Evolutionary conservation across 2,888 invertebrate genomes (phyloP), one percentile per base, ranked within the genome.

Genomic region (Plebejus argus): DNA sequence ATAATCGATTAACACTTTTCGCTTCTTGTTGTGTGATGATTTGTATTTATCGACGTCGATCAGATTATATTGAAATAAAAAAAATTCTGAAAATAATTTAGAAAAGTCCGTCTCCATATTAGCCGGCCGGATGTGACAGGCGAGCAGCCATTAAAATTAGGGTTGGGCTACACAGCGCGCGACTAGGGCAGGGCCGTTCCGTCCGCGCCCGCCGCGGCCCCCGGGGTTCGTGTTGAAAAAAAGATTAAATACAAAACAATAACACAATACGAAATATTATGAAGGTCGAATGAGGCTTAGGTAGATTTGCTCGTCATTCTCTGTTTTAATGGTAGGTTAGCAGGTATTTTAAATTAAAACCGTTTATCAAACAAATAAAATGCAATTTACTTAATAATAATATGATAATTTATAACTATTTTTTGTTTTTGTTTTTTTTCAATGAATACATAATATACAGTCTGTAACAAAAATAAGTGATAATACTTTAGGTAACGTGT

Each of bases 121-220:
- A 85, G 83, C 85, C 84, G 87, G 90, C 84, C 91, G 92, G 93
- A 93, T 91, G 89, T 92, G 88, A 86, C 86, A 87, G 84, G 85
- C 84, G 83, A 91, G 93, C 93, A 91, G 94, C 94, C 94, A 94
- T 94, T 94, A 94, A 93, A 94, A 92, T 94, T 94, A 93, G 94
- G 94, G 94, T 91, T 93, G 94, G 93, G 93, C 93, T 88, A 89
- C 89, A 86, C 87, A 87, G 85, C 88, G 82, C 86, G 87, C 85
- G 89, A 87, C 90, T 92, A 92, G 92, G 92, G 94, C 89, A 89
- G 91, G 91, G 91, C 91, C 89, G 87, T 84, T 72, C 72, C 86
- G 88, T 85, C 49, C 90, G 89, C 89, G 90, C 91, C 90, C 85
- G 90, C 91, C 90, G 85, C 84, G 86, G 84, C 90, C 91, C 90